phyloP scores from a whole-genome alignment of 2,888 invertebrate species.

The Tetrapedia diversipes region DNA sequence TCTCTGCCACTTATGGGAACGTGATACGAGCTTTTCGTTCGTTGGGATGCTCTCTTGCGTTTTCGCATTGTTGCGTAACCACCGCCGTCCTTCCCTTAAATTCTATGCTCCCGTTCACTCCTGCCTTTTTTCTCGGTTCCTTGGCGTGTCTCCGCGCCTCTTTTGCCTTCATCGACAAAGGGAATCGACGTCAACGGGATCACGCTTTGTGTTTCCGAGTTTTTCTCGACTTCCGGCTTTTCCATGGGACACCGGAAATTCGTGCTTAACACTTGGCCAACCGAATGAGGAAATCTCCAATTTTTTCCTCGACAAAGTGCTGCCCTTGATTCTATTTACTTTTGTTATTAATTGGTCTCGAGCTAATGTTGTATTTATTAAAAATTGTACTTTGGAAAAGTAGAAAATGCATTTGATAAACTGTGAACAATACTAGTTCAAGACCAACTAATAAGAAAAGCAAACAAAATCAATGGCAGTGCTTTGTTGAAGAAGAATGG shows the following conservation, averaged over 20 bases:
- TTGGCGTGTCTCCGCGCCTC: slow-evolving; percentile 21
- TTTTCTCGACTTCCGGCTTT: slow-evolving; percentile 34
- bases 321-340: no score
- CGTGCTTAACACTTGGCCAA: no score
- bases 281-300: no score
- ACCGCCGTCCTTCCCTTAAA: slow-evolving; percentile 59
- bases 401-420: no score
- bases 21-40: slow-evolving; percentile 74
- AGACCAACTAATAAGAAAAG: no score
- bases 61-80: slow-evolving; percentile 78
- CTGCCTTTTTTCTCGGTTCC: background rate
- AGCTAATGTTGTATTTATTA: no score
- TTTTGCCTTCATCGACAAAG: slow-evolving; percentile 57
- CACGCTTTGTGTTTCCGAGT: slow-evolving; percentile 21
- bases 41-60: slow-evolving; percentile 77
- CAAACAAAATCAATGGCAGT: no score
- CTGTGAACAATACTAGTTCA: no score
- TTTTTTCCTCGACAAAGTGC: no score
- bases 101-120: slow-evolving; percentile 18
- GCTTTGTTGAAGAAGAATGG: no score
- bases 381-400: no score
- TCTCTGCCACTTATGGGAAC: slow-evolving; percentile 77
- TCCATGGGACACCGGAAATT: slow-evolving; percentile 28
- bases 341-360: no score
- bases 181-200: slow-evolving; percentile 71